Evolutionary conservation across 2,888 invertebrate species (phyloP), one percentile per base, ranked within the genome.

Genomic region (Melolontha melolontha): DNA sequence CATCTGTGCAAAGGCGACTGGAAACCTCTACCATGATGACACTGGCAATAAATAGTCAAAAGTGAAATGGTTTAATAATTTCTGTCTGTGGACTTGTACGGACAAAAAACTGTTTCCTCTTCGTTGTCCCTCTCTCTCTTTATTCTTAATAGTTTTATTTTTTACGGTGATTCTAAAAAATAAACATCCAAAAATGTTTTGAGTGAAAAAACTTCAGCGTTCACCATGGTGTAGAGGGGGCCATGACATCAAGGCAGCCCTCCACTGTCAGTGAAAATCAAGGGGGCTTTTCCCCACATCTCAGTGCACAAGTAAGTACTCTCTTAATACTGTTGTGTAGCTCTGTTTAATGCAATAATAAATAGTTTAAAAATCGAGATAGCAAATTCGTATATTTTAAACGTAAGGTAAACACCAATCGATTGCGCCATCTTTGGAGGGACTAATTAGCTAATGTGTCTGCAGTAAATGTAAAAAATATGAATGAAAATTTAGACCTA

Each of bases 191-290:
- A 41, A n/a, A 27, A 64, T 52, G 52, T 51, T 49, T 44, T 57
- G 57, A 57, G 59, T 55, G 57, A 59, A 57, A 50, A 57, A 49
- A 40, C 57, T 51, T 74, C 74, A 70, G 71, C 73, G 72, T 74
- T 69, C 78, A 79, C 74, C 79, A 81, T 82, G 82, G 81, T 81
- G 78, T 81, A 80, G 76, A 76, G 76, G 74, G 72, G 81, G 81
- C 81, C 80, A 83, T 83, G 83, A 82, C 82, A 80, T 81, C 83
- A 76, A 79, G 82, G 74, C 81, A 81, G 76, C 76, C 80, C 75
- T 77, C 79, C 75, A 77, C 76, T 73, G 78, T 76, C 71, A 66
- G 68, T 71, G 76, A 76, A 70, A 73, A 71, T 69, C 74, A 76
- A 74, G 77, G 77, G 75, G 74, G 72, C 71, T 72, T 70, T 70